Evolutionary conservation across 1,140 invertebrate species (phyloP).

Genomic region (Sweltsa coloradensis): DNA sequence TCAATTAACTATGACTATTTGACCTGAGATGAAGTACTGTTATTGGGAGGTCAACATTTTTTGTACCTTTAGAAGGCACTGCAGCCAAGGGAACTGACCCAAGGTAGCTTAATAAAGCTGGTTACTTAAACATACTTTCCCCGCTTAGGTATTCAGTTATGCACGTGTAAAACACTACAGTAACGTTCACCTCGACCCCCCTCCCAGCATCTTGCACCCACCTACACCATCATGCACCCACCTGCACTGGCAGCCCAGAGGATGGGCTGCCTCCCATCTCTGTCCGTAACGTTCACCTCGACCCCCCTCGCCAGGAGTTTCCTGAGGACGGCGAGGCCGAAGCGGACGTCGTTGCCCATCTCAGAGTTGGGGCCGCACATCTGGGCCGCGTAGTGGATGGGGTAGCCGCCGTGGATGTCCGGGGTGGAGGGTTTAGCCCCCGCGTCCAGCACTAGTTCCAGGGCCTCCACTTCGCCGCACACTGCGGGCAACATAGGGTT

Average conservation of each 20-base stretch:
- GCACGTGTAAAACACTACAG: no score
- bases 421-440: conserved; percentile 73
- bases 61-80: no score
- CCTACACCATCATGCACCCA: conserved; percentile 15
- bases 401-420: conserved; percentile 88
- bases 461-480: conserved; percentile 76
- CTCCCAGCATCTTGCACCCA: no score
- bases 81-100: no score
- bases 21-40: no score
- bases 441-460: conserved; percentile 69
- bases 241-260: conserved; percentile 96
- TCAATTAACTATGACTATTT: no score
- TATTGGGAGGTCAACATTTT: no score
- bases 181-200: no score
- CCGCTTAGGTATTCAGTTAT: no score
- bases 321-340: conserved; percentile 67
- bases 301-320: conserved; percentile 70
- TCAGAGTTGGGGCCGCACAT: conserved; percentile 75
- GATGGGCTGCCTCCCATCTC: conserved; percentile 84
- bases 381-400: conserved; percentile 94
- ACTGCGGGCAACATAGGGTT: conserved; percentile 39
- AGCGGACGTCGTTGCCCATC: conserved; percentile 36
- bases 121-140: no score
- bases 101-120: no score
- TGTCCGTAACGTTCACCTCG: conserved; percentile 72